Conservation (phyloP, 2,888 invertebrate species). For the Tiliacea aurago region DNA sequence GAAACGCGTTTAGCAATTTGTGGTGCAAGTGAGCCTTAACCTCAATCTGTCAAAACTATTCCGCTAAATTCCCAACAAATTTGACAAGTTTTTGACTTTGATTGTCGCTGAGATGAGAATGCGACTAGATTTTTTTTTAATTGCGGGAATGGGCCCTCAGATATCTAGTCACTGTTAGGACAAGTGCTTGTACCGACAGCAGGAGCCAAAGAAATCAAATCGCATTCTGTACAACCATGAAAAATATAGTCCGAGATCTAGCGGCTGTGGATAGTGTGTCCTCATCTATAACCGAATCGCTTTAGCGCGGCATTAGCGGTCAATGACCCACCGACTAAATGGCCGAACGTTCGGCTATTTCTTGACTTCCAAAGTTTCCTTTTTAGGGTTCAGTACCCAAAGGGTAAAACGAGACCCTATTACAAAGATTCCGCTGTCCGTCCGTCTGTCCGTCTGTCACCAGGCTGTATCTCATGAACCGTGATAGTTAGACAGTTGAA, state of each 20-base stretch:
- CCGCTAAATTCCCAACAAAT: not conserved
- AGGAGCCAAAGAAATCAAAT: not conserved
- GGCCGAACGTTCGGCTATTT: too few species aligned
- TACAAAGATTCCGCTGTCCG: too few species aligned
- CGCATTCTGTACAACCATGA: not conserved
- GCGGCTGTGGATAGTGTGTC: not conserved
- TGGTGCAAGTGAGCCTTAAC: not conserved
- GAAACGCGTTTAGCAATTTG: too few species aligned
- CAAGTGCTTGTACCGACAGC: not conserved
- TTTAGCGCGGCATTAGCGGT: too few species aligned
- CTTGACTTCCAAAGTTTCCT: too few species aligned
- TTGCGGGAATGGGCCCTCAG: too few species aligned
- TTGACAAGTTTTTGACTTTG: not conserved
- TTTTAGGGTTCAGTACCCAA: too few species aligned
- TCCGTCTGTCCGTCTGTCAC: too few species aligned
- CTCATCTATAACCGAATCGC: not conserved
- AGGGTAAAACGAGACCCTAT: too few species aligned
- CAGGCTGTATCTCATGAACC: too few species aligned
- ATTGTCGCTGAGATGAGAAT: not conserved
- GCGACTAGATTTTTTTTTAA: not conserved
- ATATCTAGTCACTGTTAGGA: not conserved
- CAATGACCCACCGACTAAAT: too few species aligned
- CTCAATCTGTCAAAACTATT: not conserved
- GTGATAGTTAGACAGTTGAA: too few species aligned
- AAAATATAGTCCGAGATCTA: not conserved